phyloP scores from a whole-genome alignment of 2,797 vertebrate genomes.

The Dryobates pubescens region DNA sequence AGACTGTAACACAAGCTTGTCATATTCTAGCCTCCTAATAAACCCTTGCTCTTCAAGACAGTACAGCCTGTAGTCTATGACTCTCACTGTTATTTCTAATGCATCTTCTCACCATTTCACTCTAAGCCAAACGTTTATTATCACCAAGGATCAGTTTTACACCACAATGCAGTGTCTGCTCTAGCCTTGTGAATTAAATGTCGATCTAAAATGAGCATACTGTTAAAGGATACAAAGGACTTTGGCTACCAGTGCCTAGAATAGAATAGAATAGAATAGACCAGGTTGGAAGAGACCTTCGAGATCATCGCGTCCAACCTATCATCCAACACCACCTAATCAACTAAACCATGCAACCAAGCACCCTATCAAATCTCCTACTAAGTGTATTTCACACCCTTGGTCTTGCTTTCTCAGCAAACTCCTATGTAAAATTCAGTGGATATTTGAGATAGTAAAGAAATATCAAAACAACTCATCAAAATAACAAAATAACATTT shows the following conservation, averaged over 20 bases:
- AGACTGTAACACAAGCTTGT: background rate
- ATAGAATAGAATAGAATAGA: no score
- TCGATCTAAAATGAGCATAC: background rate
- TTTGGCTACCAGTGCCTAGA: background rate
- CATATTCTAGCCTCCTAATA: background rate
- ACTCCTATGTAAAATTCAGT: background rate
- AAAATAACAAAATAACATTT: background rate
- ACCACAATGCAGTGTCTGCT: background rate
- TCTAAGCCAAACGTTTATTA: background rate
- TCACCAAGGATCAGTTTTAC: accelerated
- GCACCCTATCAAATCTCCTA: background rate
- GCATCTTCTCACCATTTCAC: background rate
- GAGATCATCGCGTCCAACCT: no score
- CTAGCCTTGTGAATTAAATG: background rate
- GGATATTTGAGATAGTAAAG: background rate
- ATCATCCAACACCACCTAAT: no score
- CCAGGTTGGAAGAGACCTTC: no score
- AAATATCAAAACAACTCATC: background rate
- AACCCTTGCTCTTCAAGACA: background rate
- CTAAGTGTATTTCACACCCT: background rate
- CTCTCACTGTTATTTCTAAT: background rate
- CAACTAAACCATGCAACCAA: no score
- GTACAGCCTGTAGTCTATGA: background rate
- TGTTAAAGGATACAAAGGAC: background rate
- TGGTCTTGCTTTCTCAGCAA: background rate